Evolutionary conservation across 1,140 invertebrate species (phyloP).

Genomic region (Ditylenchus dipsaci): DNA sequence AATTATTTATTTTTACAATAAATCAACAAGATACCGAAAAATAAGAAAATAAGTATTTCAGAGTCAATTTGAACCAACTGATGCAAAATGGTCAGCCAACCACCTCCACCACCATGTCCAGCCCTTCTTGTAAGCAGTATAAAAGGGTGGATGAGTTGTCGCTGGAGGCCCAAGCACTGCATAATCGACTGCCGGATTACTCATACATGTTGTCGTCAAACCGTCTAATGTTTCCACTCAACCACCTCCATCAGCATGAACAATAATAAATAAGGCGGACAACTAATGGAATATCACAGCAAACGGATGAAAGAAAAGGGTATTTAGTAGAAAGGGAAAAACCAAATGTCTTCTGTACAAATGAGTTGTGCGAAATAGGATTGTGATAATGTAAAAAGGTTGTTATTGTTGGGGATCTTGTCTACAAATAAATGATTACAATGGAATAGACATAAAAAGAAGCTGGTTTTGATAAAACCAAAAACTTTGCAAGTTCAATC

Average conservation of each 20-base stretch:
- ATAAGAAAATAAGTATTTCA: neutral
- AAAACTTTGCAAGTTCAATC: no score
- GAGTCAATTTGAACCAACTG: constrained; percentile 6
- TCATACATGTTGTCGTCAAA: constrained; percentile 34
- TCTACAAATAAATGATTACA: neutral
- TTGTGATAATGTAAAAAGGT: neutral
- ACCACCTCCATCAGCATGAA: neutral
- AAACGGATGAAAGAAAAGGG: neutral
- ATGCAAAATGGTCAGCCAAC: constrained; percentile 1
- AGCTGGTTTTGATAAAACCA: no score
- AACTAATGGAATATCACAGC: neutral
- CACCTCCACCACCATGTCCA: neutral
- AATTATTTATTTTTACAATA: neutral
- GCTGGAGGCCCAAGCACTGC: constrained; percentile 27
- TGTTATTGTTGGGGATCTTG: neutral
- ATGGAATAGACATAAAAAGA: no score
- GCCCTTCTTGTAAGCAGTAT: neutral
- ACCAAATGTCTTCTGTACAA: neutral
- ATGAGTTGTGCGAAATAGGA: neutral
- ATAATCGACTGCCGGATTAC: constrained; percentile 29
- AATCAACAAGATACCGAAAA: neutral
- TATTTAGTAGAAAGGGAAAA: neutral
- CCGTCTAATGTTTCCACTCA: constrained; percentile 15
- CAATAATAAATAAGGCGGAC: neutral
- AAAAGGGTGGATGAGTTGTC: constrained; percentile 23